Evolutionary conservation across 2,888 invertebrate species (phyloP), one percentile per base, ranked within the genome.

Genomic region (Folsomia manolachei): DNA sequence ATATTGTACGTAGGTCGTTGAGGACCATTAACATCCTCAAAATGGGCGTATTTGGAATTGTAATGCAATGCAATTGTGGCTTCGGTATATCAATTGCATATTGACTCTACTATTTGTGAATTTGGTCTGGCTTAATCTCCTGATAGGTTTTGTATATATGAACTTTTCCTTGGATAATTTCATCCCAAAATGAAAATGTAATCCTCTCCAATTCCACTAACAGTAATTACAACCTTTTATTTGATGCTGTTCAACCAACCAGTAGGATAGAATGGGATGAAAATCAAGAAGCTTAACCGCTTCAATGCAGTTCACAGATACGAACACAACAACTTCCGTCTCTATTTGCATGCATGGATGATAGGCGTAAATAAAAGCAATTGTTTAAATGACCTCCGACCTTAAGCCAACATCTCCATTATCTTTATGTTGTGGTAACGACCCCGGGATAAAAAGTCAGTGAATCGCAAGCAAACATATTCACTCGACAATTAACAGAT

Each of bases 61-160:
- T 51, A 51, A 11, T 56, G 56, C 56, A 56, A 56, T 56, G 56
- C 19, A 56, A 56, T 56, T 56, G 56, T 56, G 21, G 56, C 19
- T 56, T 21, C 11, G 11, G 7, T 56, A 56, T 56, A 14, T n/a
- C 11, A 56, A 56, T 56, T 56, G 19, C 56, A 4, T 19, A 14
- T 7, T n/a, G 18, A 56, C 21, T 56, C 19, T 56, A 14, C 21
- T 4, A 56, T 14, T 56, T 56, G 19, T 19, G 4, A 14, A 14
- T 7, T n/a, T 7, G n/a, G 4, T 56, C 19, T 21, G 56, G 7
- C 56, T 56, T 19, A n/a, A 19, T 56, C 39, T 39, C 14, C 39
- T 4, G 39, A 39, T 39, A 14, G 39, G 39, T 14, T 39, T 39
- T 39, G 39, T 39, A 9, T 39, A 39, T 4, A 14, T 9, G 39